Evolutionary conservation across 1,140 invertebrate species (phyloP).

Genomic region (Panagrolaimus sp.): DNA sequence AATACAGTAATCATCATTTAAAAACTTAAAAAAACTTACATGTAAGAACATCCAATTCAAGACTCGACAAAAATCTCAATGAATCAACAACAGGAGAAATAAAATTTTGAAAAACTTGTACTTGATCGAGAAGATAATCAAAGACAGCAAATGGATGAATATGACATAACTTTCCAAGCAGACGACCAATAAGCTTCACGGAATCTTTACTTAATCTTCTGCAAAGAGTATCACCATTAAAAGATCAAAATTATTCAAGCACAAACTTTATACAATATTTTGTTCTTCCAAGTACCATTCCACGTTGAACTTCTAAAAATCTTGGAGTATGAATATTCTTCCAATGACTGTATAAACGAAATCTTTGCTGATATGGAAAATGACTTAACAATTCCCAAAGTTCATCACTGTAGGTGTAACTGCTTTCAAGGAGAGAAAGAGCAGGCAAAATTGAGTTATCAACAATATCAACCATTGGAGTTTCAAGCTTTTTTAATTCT

Average conservation of each 20-base stretch:
- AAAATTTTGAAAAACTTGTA: constrained; percentile 94
- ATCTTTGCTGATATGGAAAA: constrained; percentile 85
- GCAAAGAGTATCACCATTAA: constrained; percentile 22
- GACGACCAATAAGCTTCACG: constrained; percentile 87
- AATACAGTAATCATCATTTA: neutral
- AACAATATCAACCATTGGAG: constrained; percentile 72
- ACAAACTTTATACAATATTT: constrained; percentile 84
- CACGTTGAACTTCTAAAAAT: constrained; percentile 77
- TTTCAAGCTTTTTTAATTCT: neutral
- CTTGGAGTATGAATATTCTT: constrained; percentile 78
- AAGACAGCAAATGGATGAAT: constrained; percentile 88
- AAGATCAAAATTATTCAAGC: constrained; percentile 28
- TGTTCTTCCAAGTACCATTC: constrained; percentile 79
- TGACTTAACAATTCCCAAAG: constrained; percentile 84
- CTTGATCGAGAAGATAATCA: constrained; percentile 85
- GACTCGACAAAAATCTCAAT: constrained; percentile 85
- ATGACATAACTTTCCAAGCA: constrained; percentile 92
- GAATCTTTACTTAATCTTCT: constrained; percentile 91
- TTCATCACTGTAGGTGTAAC: constrained; percentile 90
- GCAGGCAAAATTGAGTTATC: constrained; percentile 82
- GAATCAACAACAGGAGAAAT: constrained; percentile 92
- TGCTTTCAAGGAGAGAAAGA: constrained; percentile 81
- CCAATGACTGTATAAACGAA: constrained; percentile 85
- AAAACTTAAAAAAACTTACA: constrained; percentile 64
- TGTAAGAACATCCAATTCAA: constrained; percentile 91